phyloP scores from a whole-genome alignment of 2,888 invertebrate species.

The Synergus itoensis region DNA sequence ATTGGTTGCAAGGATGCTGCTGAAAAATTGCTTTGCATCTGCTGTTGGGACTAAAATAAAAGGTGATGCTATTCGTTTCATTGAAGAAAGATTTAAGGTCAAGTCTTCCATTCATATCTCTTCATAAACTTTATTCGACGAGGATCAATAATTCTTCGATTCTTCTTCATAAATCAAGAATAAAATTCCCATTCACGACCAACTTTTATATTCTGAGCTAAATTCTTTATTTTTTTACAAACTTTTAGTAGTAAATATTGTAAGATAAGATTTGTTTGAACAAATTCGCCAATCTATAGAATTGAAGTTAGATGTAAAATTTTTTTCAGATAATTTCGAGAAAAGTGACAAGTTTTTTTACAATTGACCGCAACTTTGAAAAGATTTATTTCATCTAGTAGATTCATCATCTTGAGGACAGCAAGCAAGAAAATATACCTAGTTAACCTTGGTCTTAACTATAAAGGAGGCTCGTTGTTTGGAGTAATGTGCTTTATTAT shows the following conservation, averaged over 20 bases:
- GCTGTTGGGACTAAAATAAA: slow-evolving; percentile 4
- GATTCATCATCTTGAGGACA: background rate
- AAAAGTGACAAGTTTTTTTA: background rate
- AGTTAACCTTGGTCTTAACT: slow-evolving; percentile 8
- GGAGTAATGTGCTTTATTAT: slow-evolving; percentile 18
- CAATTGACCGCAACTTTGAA: background rate
- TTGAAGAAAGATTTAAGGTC: slow-evolving; percentile 7
- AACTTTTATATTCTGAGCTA: too few relatives aligned
- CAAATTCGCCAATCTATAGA: background rate
- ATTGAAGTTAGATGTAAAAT: background rate
- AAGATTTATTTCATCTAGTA: slow-evolving; percentile 4
- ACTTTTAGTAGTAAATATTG: too few relatives aligned
- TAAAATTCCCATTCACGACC: background rate
- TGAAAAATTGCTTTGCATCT: slow-evolving; percentile 19
- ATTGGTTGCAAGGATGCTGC: background rate
- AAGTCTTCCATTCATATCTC: slow-evolving; percentile 18
- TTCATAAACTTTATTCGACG: slow-evolving; percentile 18
- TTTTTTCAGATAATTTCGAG: background rate
- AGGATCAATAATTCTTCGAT: background rate
- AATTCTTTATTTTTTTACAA: too few relatives aligned
- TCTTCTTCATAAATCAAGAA: background rate
- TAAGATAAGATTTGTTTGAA: too few relatives aligned
- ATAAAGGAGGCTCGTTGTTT: background rate
- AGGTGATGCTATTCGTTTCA: slow-evolving; percentile 6
- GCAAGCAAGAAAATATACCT: background rate